Base-by-base conservation (phyloP, 2,797 vertebrate genomes). In the Presbytis comata region DNA sequence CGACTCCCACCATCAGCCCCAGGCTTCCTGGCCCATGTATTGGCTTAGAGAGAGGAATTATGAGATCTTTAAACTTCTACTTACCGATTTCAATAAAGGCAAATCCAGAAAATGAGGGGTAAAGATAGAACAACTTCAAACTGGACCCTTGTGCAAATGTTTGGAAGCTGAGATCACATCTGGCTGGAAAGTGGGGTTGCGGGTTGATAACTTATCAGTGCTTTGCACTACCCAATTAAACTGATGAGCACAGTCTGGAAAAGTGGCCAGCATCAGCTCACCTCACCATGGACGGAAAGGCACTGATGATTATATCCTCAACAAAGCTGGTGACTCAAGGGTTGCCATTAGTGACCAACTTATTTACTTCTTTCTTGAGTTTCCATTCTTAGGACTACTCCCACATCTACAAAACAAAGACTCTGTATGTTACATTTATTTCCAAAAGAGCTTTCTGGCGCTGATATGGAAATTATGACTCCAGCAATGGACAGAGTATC, bases 341-440 rank as follows among this genome's bases (percentile, higher is more conserved):
- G 53, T 92, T 72, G 64, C 33, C 82, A 12, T 82, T 79, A 75
- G 59, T 44, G 53, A 94, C 64, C 22, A 36, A 72, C 30, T 85
- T 39, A 26, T 26, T 93, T 84, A 67, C 46, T 87, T 82, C 87
- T 90, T 93, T 85, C 64, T 67, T 21, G 53, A 53, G 8, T 93
- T 95, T 83, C 79, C 82, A 67, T 75, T 61, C 44, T 84, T 39
- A 75, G 28, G 39, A 64, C 36, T 59, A 41, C 67, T 95, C 83
- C 48, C 55, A 94, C 30, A 89, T 95, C 75, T 70, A 91, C 44
- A 91, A 94, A 94, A 97, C 78, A 95, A 93, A 91, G 74, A 82
- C 92, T 91, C 57, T 55, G 94, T 67, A 55, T 84, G 78, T 46
- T 81, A 64, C 26, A 36, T 67, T 97, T 95, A 89, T 95, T 95